phyloP scores from a whole-genome alignment of 2,888 invertebrate species.

The Diachrysia chrysitis region DNA sequence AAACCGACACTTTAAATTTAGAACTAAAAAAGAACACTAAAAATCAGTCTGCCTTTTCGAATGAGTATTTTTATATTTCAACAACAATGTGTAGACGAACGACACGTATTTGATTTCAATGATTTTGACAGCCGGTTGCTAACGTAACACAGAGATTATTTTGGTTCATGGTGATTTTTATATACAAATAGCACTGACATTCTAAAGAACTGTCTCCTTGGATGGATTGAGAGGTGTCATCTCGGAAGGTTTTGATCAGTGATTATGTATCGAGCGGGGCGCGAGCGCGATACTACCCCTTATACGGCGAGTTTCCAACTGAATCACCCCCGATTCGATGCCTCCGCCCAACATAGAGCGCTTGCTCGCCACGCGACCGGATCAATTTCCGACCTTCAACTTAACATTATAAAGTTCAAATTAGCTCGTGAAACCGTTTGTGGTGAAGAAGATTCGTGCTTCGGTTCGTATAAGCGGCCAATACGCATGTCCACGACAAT shows the following conservation, averaged over 20 bases:
- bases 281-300: conserved; percentile 79
- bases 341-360: conserved; percentile 89
- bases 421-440: conserved; percentile 62
- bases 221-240: conserved; percentile 77
- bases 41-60: conserved; percentile 49
- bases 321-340: conserved; percentile 87
- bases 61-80: conserved; percentile 40
- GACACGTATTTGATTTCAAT: conserved; percentile 77
- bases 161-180: conserved; percentile 46
- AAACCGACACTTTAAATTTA: conserved; percentile 62
- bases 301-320: conserved; percentile 85
- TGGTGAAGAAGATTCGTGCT: conserved; percentile 85
- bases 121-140: conserved; percentile 75
- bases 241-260: conserved; percentile 82
- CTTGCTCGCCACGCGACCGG: conserved; percentile 76
- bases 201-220: conserved; percentile 68
- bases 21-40: conserved; percentile 64
- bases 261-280: conserved; percentile 79
- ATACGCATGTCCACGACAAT: conserved; percentile 88
- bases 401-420: conserved; percentile 62
- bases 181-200: conserved; percentile 67
- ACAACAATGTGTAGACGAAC: conserved; percentile 66
- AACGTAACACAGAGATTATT: conserved; percentile 51
- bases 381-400: conserved; percentile 64
- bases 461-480: conserved; percentile 85